These are phyloP conservation scores for Anarhynchus alexandrinus DNA, from an alignment of 2,113 vertebrate genomes.

Conservation along the genomic window DNA sequence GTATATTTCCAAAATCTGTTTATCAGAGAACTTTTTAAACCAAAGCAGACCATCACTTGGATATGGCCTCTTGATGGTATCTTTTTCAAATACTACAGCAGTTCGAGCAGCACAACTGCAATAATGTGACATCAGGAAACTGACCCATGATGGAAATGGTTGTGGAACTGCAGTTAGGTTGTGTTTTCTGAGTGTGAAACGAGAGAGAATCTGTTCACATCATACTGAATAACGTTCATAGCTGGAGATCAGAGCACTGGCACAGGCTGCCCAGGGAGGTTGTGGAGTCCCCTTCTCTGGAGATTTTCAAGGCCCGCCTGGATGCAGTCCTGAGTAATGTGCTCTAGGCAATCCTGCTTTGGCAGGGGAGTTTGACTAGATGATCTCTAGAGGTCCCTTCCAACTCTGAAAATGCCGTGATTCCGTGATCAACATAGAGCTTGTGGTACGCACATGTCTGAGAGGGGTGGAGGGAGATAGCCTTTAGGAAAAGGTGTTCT, in stretches of 20 bases:
- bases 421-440: background rate
- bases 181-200: background rate
- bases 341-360: too few relatives aligned
- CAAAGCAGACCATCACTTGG: background rate
- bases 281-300: too few relatives aligned
- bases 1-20: background rate
- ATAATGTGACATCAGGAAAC: background rate
- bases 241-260: background rate
- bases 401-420: too few relatives aligned
- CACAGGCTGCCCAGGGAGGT: too few relatives aligned
- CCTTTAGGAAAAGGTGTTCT: background rate
- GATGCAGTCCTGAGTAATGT: too few relatives aligned
- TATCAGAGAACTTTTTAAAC: background rate
- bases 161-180: background rate
- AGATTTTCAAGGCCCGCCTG: too few relatives aligned
- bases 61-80: fast-evolving
- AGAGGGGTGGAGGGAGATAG: background rate
- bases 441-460: background rate
- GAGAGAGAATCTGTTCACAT: background rate
- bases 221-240: background rate
- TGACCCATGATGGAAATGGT: background rate
- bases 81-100: background rate
- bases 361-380: too few relatives aligned
- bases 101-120: background rate
- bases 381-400: too few relatives aligned